A percentile compares a stretch with the other conserved stretches of the same genome.
Evolutionary conservation across 2,797 vertebrate species (phyloP).

Genomic region (Bradypodion ventrale): DNA sequence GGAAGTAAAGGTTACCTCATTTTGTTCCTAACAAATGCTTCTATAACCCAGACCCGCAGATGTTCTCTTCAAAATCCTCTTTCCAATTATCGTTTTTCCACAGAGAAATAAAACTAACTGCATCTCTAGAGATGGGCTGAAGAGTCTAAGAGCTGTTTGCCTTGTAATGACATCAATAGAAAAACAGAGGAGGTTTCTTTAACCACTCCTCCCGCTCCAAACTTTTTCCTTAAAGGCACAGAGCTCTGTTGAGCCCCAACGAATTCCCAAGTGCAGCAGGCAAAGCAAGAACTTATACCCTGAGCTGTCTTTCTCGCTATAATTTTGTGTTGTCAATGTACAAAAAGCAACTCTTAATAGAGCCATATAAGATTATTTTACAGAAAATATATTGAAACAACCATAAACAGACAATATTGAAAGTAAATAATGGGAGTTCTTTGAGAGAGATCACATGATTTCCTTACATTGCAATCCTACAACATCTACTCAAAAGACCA

Average conservation of each 20-base stretch:
- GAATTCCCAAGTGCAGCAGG: neutral
- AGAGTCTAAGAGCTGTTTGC: neutral
- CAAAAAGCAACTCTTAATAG: neutral
- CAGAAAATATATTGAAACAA: neutral
- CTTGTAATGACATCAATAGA: constrained; percentile 25
- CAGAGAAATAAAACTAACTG: constrained; percentile 18
- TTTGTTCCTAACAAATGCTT: neutral
- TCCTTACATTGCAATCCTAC: neutral
- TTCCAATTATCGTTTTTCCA: neutral
- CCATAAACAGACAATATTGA: neutral
- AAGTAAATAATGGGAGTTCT: neutral
- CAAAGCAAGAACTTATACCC: neutral
- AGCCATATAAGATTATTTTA: neutral
- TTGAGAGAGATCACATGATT: neutral
- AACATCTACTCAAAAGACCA: neutral
- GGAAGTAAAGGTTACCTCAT: constrained; percentile 34
- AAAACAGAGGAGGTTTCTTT: constrained; percentile 19
- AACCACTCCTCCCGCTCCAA: neutral
- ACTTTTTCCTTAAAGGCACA: constrained; percentile 38
- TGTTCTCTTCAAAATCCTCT: neutral
- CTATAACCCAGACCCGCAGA: neutral
- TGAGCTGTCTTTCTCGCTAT: neutral
- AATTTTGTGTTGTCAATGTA: neutral
- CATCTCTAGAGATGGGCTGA: constrained; percentile 14
- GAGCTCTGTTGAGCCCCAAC: neutral